Evolutionary conservation across 2,797 vertebrate genomes (phyloP).

Genomic region (Myoxocephalus aenaeus): DNA sequence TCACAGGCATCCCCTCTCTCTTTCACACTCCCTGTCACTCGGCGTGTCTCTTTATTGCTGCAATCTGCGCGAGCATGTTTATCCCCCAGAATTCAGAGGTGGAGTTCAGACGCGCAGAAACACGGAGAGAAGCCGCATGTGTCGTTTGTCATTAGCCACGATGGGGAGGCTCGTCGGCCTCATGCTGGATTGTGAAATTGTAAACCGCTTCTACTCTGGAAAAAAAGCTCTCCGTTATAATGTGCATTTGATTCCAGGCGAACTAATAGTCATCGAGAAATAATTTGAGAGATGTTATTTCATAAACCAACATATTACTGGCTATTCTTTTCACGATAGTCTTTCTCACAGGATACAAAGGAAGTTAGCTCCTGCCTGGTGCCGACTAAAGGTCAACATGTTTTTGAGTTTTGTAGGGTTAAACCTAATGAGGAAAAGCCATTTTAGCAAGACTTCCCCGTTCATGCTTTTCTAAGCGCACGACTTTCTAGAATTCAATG

Average conservation of each 20-base stretch:
- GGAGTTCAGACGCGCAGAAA: constrained; percentile 50
- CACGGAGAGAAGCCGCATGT: constrained; percentile 14
- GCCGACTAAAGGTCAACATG: constrained; percentile 46
- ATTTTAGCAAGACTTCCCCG: constrained; percentile 18
- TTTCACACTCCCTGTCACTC: constrained; percentile 38
- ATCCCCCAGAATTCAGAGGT: constrained; percentile 22
- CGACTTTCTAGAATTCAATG: constrained; percentile 44
- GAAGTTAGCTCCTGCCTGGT: constrained; percentile 23
- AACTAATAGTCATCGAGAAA: constrained; percentile 13
- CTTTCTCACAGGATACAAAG: constrained; percentile 38
- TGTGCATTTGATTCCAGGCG: constrained; percentile 8
- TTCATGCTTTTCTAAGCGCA: neutral
- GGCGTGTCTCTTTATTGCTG: constrained; percentile 48
- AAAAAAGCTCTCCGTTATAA: constrained; percentile 27
- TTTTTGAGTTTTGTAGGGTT: constrained; percentile 8
- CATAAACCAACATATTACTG: constrained; percentile 4
- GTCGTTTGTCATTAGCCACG: constrained; percentile 25
- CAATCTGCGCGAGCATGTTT: constrained; percentile 52
- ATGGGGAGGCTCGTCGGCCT: constrained; percentile 12
- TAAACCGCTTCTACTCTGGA: constrained; percentile 22
- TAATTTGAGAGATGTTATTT: constrained; percentile 14
- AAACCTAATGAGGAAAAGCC: constrained; percentile 36
- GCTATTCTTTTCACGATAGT: constrained; percentile 19
- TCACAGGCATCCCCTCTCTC: constrained; percentile 47
- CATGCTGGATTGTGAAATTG: constrained; percentile 37